These are phyloP conservation scores for Acipenser transmontanus DNA, from an alignment of 2,797 vertebrate species.

Conservation along the genomic window DNA sequence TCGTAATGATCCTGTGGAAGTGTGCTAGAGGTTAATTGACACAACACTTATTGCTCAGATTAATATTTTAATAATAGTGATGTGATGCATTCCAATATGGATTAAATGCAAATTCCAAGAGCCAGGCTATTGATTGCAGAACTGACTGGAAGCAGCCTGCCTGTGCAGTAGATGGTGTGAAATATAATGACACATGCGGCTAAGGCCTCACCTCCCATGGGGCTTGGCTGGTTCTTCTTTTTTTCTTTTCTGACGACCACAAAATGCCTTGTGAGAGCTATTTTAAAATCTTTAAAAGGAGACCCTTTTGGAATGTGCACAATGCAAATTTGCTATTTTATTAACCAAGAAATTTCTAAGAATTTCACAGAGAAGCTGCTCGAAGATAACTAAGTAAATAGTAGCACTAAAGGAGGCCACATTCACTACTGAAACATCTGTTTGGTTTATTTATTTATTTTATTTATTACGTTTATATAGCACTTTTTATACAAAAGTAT, in stretches of 20 bases:
- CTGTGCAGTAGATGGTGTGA: not conserved
- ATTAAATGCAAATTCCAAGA: slow-evolving; percentile 5
- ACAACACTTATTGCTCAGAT: slow-evolving; percentile 6
- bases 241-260: not conserved
- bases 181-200: not conserved
- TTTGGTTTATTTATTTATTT: too few relatives aligned
- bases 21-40: slow-evolving; percentile 2
- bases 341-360: too few relatives aligned
- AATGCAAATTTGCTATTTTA: too few relatives aligned
- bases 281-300: too few relatives aligned
- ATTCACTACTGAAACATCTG: too few relatives aligned
- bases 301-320: too few relatives aligned
- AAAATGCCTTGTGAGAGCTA: too few relatives aligned
- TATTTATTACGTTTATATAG: too few relatives aligned
- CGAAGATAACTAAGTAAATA: too few relatives aligned
- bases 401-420: too few relatives aligned
- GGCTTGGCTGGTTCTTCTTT: not conserved
- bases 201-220: not conserved
- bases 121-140: not conserved
- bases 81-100: slow-evolving; percentile 6
- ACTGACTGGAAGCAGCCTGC: not conserved
- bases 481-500: too few relatives aligned
- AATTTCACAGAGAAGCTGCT: too few relatives aligned
- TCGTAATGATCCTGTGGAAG: not conserved
- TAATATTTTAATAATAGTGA: slow-evolving; percentile 1